These are phyloP conservation scores for Melanotaenia nigrans DNA, from an alignment of 2,797 vertebrate genomes.

Conservation along the genomic window DNA sequence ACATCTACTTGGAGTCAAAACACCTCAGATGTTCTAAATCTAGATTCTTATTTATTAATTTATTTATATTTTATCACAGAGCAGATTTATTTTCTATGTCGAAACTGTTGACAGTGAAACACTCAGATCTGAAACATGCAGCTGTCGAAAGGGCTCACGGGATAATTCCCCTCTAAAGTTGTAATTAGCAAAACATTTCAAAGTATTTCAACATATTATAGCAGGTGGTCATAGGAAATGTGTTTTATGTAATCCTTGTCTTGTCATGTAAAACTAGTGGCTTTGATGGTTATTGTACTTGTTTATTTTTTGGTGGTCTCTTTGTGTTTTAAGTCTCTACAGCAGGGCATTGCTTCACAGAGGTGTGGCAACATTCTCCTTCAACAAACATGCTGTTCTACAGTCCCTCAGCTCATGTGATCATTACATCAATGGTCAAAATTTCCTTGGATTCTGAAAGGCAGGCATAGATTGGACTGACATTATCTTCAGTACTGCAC, in stretches of 20 bases:
- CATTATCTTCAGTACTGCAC: constrained; percentile 25
- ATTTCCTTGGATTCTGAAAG: constrained; percentile 16
- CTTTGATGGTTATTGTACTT: constrained; percentile 28
- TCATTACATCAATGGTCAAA: constrained; percentile 43
- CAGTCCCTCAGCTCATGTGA: constrained; percentile 45
- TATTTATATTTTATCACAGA: constrained; percentile 21
- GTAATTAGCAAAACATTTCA: constrained; percentile 20
- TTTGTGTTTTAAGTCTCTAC: constrained; percentile 17
- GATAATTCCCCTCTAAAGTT: constrained; percentile 20
- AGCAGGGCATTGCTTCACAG: constrained; percentile 19
- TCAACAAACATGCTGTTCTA: constrained; percentile 22
- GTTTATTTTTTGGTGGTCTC: constrained; percentile 19
- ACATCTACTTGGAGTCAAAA: constrained; percentile 50
- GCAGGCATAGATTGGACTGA: constrained; percentile 19
- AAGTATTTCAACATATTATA: constrained; percentile 20
- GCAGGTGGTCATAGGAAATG: constrained; percentile 26
- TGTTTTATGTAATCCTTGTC: constrained; percentile 44
- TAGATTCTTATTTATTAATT: constrained; percentile 10
- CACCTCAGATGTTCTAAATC: constrained; percentile 32
- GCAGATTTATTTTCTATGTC: constrained; percentile 34
- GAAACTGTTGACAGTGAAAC: constrained; percentile 24
- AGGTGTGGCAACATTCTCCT: constrained; percentile 26
- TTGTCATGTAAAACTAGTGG: constrained; percentile 19
- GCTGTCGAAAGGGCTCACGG: constrained; percentile 29
- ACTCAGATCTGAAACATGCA: constrained; percentile 13